These are phyloP conservation scores for Cerceris ruficornis DNA, from an alignment of 2,888 invertebrate genomes.

Conservation along the genomic window DNA sequence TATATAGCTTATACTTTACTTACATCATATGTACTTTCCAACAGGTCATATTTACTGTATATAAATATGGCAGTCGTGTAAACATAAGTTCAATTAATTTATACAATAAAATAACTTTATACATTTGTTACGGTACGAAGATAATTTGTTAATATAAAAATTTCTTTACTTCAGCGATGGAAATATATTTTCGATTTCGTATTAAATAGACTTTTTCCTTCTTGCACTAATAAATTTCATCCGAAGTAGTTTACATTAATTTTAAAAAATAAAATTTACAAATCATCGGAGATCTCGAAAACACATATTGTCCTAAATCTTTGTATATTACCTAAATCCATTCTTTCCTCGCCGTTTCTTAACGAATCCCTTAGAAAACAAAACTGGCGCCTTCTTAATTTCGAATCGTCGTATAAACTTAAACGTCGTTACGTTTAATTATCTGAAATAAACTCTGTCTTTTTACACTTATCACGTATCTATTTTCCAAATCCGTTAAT, in stretches of 20 bases:
- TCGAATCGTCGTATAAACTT: not conserved
- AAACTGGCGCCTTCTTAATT: not conserved
- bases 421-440: not conserved
- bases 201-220: not conserved
- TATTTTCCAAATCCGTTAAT: not conserved
- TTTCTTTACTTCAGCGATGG: not conserved
- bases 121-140: constrained; percentile 42
- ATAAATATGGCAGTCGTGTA: constrained; percentile 52
- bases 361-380: not conserved
- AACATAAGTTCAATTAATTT: constrained; percentile 39
- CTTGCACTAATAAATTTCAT: too few relatives aligned
- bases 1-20: constrained; percentile 15
- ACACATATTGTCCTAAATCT: not conserved
- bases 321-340: not conserved
- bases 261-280: constrained; percentile 26
- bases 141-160: constrained; percentile 23
- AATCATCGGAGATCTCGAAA: constrained; percentile 15
- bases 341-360: not conserved
- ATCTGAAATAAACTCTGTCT: not conserved
- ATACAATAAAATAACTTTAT: constrained; percentile 54
- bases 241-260: constrained; percentile 2
- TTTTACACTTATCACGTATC: not conserved
- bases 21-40: constrained; percentile 16
- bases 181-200: not conserved
- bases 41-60: constrained; percentile 43